Evolutionary conservation across 2,797 vertebrate genomes (phyloP), one percentile per base, ranked within the genome.

Genomic region (Catostomus latipinnis): DNA sequence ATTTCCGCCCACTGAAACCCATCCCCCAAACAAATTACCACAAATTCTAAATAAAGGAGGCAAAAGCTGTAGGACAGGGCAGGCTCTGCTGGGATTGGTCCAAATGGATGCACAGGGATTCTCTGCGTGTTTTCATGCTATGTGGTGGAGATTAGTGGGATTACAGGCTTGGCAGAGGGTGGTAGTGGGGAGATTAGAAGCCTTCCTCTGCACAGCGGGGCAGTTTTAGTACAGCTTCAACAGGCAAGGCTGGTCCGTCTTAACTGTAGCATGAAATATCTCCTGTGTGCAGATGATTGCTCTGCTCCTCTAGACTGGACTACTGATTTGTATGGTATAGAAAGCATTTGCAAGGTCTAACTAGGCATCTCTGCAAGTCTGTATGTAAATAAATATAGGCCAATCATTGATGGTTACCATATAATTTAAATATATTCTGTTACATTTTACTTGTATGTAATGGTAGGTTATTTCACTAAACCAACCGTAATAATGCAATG

Each of bases 151-250:
- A 86, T 87, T 84, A 91, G 91, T 90, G 82, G 83, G 85, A 85
- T 90, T 90, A 87, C 80, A 89, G 90, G 86, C 88, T 78, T 88
- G 86, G 83, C 80, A 76, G 52, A 89, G 71, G 69, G 48, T 69
- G 57, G 48, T 77, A 74, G 88, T 84, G 88, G 89, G 83, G 87
- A 91, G 83, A 91, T 92, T 92, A 90, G 91, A 92, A 82, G 61
- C 88, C 91, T 91, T 89, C 88, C 88, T 93, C 89, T 90, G 90
- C 93, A 93, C 91, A 91, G 91, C 86, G 94, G 89, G 93, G 89
- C 93, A 92, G 93, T 91, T 93, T 95, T 93, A 93, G 90, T 90
- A 90, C 86, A 91, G 90, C 87, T 86, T 87, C 60, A 49, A 46
- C 34, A 63, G 67, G 66, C 9, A 50, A 74, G 45, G 43, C 65